Conservation (phyloP, 2,113 vertebrate genomes). For the Fregetta grallaria region DNA sequence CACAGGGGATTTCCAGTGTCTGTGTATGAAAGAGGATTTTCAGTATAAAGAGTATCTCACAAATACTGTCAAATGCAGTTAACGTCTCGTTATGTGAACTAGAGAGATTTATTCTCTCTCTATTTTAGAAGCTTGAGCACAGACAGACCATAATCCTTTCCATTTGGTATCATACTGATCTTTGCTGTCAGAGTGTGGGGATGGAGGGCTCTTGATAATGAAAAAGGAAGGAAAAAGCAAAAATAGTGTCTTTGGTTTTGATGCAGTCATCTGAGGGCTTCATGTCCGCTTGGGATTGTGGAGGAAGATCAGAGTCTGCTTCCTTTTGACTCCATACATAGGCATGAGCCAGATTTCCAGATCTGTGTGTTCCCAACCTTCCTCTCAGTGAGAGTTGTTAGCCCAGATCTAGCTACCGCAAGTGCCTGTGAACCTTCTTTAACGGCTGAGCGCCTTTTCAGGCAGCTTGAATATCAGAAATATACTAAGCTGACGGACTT, state of each 20-base stretch:
- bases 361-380: not conserved
- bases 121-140: not conserved
- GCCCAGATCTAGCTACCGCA: not conserved
- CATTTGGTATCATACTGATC: not conserved
- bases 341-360: not conserved
- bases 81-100: not conserved
- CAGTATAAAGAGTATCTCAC: not conserved
- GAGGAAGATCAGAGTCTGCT: not conserved
- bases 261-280: not conserved
- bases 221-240: not conserved
- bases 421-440: not conserved
- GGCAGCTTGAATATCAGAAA: not conserved
- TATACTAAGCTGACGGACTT: fast-evolving
- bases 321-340: not conserved
- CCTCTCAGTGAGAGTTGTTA: not conserved
- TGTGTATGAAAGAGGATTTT: not conserved
- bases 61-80: not conserved
- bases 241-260: not conserved
- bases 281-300: not conserved
- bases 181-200: not conserved
- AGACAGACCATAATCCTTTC: not conserved
- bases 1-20: not conserved
- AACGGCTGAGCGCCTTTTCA: not conserved
- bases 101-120: not conserved
- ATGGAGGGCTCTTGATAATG: not conserved